These are phyloP conservation scores for Venustaconcha ellipsiformis DNA, from an alignment of 1,140 invertebrate genomes.

Conservation along the genomic window DNA sequence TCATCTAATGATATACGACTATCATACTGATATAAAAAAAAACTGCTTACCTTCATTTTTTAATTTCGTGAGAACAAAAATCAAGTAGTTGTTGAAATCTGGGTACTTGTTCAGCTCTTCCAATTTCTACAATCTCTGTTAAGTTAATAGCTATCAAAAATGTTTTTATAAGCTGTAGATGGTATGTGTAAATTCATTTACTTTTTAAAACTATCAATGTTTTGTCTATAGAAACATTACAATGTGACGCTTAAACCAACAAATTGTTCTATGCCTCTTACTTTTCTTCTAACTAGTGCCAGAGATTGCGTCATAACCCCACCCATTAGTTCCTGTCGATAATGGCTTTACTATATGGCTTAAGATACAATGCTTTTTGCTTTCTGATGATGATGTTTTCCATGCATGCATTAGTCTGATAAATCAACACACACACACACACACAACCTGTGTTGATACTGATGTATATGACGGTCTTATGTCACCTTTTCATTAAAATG, in stretches of 20 bases:
- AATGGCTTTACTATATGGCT: too few species aligned
- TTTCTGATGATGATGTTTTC: too few species aligned
- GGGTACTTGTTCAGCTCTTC: conserved; percentile 98
- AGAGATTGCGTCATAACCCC: too few species aligned
- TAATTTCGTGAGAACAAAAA: conserved; percentile 97
- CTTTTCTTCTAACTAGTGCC: neutral
- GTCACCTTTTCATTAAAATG: too few species aligned
- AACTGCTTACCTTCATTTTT: conserved; percentile 81
- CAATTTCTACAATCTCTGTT: conserved; percentile 82
- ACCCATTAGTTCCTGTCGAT: too few species aligned
- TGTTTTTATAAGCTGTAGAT: conserved; percentile 5
- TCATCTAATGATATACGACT: too few species aligned
- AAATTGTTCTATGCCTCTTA: neutral
- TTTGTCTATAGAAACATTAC: neutral
- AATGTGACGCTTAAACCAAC: neutral
- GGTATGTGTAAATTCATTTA: neutral
- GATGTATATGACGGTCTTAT: too few species aligned
- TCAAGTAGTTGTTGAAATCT: conserved; percentile 99
- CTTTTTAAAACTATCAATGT: neutral
- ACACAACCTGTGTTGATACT: too few species aligned
- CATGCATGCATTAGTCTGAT: too few species aligned
- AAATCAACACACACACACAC: too few species aligned
- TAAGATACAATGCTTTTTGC: too few species aligned
- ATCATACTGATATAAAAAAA: neutral
- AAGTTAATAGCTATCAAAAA: conserved; percentile 24